Conservation (phyloP, 1,140 invertebrate species). For the Meloidogyne chitwoodi region DNA sequence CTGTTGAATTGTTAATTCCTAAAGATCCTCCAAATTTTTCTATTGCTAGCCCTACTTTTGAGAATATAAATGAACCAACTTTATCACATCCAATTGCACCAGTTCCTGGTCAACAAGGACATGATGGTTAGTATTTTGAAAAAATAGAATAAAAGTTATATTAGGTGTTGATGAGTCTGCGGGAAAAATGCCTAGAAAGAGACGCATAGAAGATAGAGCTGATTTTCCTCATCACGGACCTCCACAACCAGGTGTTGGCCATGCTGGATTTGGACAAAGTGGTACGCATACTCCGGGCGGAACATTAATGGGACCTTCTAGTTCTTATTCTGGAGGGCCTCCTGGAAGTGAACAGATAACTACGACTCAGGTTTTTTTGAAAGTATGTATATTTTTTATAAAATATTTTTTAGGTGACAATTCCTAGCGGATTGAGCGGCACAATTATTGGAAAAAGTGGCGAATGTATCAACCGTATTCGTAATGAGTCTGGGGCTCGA, state of each 20-base stretch:
- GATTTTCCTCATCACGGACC: slow-evolving; percentile 8
- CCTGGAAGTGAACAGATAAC: slow-evolving; percentile 18
- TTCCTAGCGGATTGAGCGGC: slow-evolving; percentile 43
- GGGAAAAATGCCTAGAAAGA: too few relatives aligned
- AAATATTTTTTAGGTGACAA: slow-evolving; percentile 38
- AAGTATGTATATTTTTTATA: background rate
- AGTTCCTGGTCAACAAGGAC: too few relatives aligned
- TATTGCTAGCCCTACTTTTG: too few relatives aligned
- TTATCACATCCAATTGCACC: too few relatives aligned
- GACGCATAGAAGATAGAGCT: too few relatives aligned
- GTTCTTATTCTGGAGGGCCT: background rate
- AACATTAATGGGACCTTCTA: slow-evolving; percentile 9
- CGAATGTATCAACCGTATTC: slow-evolving; percentile 45
- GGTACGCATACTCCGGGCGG: background rate
- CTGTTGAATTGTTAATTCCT: too few relatives aligned
- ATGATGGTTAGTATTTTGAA: too few relatives aligned
- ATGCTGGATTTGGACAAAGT: slow-evolving; percentile 8
- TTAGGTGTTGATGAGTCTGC: too few relatives aligned
- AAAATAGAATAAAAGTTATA: too few relatives aligned
- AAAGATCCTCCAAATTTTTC: too few relatives aligned
- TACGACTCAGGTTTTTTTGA: slow-evolving; percentile 23
- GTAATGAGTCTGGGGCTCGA: slow-evolving; percentile 40
- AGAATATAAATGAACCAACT: too few relatives aligned
- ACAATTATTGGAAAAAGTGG: slow-evolving; percentile 42
- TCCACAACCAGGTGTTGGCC: slow-evolving; percentile 11